Conservation (phyloP, 2,797 vertebrate species). For the Limosa lapponica region DNA sequence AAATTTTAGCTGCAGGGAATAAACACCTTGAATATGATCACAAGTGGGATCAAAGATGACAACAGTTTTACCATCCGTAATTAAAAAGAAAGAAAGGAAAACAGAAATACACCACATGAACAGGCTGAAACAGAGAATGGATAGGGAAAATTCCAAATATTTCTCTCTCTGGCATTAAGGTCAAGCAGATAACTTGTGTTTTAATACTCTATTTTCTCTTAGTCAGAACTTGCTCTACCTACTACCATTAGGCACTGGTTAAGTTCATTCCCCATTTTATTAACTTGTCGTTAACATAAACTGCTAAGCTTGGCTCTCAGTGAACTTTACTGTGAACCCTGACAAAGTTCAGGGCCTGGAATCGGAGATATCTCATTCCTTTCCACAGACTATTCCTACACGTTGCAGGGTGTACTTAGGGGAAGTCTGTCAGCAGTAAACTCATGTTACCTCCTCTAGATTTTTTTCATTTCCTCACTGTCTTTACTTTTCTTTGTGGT, state of each 20-base stretch:
- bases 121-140: neutral
- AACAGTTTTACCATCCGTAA: neutral
- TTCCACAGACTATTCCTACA: neutral
- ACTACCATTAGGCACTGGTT: rapidly evolving
- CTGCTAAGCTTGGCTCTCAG: neutral
- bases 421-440: constrained; percentile 38
- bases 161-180: neutral
- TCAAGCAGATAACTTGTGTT: neutral
- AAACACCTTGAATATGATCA: neutral
- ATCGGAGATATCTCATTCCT: neutral
- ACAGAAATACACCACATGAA: neutral
- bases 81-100: neutral
- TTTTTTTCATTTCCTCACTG: constrained; percentile 32
- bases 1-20: neutral
- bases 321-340: neutral
- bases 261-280: constrained; percentile 1
- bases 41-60: neutral
- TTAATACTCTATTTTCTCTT: neutral
- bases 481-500: constrained; percentile 32
- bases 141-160: neutral
- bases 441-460: constrained; percentile 16
- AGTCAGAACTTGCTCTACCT: neutral
- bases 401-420: neutral
- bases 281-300: neutral
- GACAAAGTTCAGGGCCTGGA: neutral